phyloP scores from a whole-genome alignment of 2,797 vertebrate genomes.

The Leuciscus waleckii region DNA sequence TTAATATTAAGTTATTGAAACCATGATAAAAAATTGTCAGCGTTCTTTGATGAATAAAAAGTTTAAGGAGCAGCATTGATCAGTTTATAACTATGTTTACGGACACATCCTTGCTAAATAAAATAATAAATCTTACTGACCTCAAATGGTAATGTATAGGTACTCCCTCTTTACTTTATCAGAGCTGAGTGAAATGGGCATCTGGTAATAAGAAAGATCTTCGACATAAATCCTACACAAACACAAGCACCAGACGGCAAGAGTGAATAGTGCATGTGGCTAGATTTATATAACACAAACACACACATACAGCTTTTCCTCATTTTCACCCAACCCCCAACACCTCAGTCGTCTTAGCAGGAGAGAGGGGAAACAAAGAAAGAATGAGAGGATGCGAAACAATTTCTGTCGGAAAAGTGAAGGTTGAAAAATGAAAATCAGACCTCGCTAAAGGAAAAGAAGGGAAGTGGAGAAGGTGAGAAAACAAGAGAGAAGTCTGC shows the following conservation, averaged over 20 bases:
- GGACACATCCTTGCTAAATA: neutral
- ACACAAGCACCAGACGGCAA: constrained; percentile 54
- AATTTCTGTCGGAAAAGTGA: constrained; percentile 41
- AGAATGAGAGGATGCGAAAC: constrained; percentile 30
- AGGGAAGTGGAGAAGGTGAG: constrained; percentile 20
- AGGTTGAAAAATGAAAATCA: constrained; percentile 55
- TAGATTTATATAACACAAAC: constrained; percentile 59
- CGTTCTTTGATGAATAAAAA: neutral
- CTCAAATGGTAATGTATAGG: neutral
- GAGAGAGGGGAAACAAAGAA: constrained; percentile 58
- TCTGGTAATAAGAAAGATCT: constrained; percentile 62
- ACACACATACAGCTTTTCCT: constrained; percentile 50
- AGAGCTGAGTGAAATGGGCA: constrained; percentile 58
- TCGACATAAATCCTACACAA: constrained; percentile 72
- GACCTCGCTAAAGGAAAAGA: constrained; percentile 63
- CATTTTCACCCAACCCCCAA: constrained; percentile 71
- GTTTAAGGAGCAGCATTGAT: neutral
- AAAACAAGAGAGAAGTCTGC: constrained; percentile 50
- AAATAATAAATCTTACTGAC: constrained; percentile 1
- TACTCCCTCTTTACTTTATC: constrained; percentile 30
- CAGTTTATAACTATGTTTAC: neutral
- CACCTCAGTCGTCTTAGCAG: constrained; percentile 66
- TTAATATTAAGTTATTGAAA: neutral
- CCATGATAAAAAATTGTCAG: neutral
- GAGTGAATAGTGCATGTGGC: constrained; percentile 53